phyloP scores from a whole-genome alignment of 1,140 invertebrate genomes.

The Scaptomyza graminum region DNA sequence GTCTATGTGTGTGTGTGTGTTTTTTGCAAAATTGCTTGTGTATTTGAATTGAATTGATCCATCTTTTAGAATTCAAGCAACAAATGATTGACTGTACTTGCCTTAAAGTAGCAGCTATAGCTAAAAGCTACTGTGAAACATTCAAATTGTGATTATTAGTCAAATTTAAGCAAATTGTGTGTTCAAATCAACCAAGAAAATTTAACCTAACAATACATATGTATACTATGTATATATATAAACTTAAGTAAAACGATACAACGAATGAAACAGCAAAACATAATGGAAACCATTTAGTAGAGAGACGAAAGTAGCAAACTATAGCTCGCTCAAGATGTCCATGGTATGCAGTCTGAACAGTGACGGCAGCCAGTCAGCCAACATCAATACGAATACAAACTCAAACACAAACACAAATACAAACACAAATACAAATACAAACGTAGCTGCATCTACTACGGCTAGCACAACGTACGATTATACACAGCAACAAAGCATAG shows the following conservation, averaged over 20 bases:
- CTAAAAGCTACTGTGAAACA: conserved; percentile 57
- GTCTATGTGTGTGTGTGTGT: conserved; percentile 19
- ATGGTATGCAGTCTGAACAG: conserved; percentile 70
- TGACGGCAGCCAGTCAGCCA: conserved; percentile 53
- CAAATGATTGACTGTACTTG: conserved; percentile 67
- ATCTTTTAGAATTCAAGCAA: conserved; percentile 28
- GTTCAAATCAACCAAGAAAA: conserved; percentile 20
- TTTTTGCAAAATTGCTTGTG: conserved; percentile 1
- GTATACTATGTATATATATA: too few relatives aligned
- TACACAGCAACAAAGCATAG: conserved; percentile 16
- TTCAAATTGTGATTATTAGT: conserved; percentile 73
- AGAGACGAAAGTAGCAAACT: neutral
- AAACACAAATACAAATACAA: conserved; percentile 22
- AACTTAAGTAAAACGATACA: conserved; percentile 11
- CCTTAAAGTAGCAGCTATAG: conserved; percentile 66
- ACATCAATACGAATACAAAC: conserved; percentile 5
- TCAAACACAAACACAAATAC: conserved; percentile 9
- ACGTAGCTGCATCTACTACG: conserved; percentile 2
- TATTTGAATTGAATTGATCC: neutral
- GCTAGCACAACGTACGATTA: conserved; percentile 7
- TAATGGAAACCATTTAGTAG: conserved; percentile 7
- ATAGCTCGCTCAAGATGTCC: conserved; percentile 47
- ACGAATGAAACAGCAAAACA: conserved; percentile 8
- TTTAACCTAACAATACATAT: neutral
- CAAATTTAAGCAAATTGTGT: conserved; percentile 49